Percentiles rank a stretch among this genome's conserved stretches.
These are phyloP conservation scores for Fissipunctia ypsillon DNA, from an alignment of 2,888 invertebrate genomes.

Conservation along the genomic window DNA sequence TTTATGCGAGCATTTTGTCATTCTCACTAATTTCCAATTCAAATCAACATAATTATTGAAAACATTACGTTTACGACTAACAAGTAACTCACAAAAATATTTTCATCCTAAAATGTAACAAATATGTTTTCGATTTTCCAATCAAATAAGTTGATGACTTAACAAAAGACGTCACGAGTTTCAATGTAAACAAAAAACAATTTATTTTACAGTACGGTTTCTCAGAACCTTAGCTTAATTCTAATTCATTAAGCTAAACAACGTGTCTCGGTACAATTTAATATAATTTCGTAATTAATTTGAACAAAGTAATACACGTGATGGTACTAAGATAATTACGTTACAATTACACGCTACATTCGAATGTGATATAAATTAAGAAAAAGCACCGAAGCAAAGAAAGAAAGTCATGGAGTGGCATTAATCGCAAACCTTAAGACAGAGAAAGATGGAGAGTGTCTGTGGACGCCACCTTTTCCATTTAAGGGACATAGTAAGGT, in stretches of 20 bases:
- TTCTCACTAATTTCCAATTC: neutral
- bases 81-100: neutral
- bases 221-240: constrained; percentile 22
- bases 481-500: neutral
- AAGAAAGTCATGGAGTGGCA: neutral
- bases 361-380: neutral
- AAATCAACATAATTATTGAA: neutral
- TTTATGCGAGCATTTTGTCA: neutral
- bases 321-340: neutral
- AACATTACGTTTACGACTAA: neutral
- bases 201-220: constrained; percentile 22
- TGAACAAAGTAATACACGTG: constrained; percentile 8
- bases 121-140: constrained; percentile 18
- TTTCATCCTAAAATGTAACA: constrained; percentile 1
- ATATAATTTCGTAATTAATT: constrained; percentile 30
- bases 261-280: constrained; percentile 19
- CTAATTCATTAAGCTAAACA: too few relatives aligned
- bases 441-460: neutral
- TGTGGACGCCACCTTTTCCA: neutral
- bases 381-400: too few relatives aligned
- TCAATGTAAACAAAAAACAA: constrained; percentile 39
- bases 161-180: constrained; percentile 25
- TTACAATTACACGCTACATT: neutral
- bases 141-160: constrained; percentile 1
- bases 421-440: neutral